Evolutionary conservation across 2,888 invertebrate species (phyloP).

Genomic region (Tenthredo notha): DNA sequence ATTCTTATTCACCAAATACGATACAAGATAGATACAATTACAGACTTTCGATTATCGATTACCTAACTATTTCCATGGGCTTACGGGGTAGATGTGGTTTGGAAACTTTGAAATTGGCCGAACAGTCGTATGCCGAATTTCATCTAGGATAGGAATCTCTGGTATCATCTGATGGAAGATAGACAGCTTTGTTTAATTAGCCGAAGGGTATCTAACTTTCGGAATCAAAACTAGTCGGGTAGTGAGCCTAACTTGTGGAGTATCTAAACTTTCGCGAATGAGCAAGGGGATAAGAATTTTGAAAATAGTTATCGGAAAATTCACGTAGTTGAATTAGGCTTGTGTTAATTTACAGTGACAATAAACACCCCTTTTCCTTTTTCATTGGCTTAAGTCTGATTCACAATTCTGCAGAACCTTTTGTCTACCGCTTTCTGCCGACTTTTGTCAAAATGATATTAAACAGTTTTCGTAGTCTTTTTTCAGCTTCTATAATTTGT

Average conservation of each 20-base stretch:
- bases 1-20: neutral
- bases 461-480: neutral
- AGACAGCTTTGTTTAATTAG: constrained; percentile 21
- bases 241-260: neutral
- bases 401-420: neutral
- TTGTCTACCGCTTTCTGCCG: neutral
- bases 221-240: neutral
- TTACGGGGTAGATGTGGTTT: neutral
- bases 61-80: neutral
- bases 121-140: neutral
- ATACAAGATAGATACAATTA: neutral
- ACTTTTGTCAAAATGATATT: neutral
- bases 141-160: neutral
- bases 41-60: neutral
- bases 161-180: constrained; percentile 1
- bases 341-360: neutral
- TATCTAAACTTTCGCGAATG: neutral
- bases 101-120: neutral
- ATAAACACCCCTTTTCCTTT: neutral
- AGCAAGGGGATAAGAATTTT: neutral
- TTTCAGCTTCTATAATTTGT: neutral
- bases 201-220: constrained; percentile 9
- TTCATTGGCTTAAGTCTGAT: neutral
- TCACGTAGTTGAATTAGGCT: neutral
- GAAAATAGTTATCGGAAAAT: neutral